phyloP scores from a whole-genome alignment of 2,113 vertebrate species.

The Podilymbus podiceps region DNA sequence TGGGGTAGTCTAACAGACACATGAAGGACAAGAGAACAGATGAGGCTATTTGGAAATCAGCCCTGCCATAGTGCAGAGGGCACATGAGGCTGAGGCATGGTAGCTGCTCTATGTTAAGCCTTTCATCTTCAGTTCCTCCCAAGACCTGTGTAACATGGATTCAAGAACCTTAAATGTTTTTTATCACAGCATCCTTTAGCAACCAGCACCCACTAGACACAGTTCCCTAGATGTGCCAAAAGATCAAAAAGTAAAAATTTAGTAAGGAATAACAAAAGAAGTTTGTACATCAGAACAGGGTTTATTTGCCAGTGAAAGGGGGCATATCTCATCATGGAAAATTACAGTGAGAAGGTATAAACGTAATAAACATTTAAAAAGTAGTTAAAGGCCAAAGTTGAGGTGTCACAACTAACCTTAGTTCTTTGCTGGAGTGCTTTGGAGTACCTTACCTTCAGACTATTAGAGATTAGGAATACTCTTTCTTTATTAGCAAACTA shows the following conservation, averaged over 20 bases:
- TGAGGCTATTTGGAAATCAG: background rate
- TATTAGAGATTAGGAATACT: background rate
- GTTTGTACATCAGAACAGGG: background rate
- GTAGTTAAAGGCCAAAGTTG: background rate
- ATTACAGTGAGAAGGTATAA: background rate
- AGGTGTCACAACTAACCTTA: background rate
- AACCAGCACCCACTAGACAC: background rate
- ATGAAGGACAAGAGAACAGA: background rate
- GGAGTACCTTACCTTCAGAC: background rate
- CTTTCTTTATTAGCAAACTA: background rate
- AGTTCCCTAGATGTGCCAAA: fast-evolving
- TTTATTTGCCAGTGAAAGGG: background rate
- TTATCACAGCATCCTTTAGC: background rate
- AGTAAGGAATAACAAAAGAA: background rate
- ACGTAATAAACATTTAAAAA: background rate
- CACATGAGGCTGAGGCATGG: background rate
- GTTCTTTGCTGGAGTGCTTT: background rate
- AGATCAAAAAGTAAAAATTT: background rate
- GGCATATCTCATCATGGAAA: background rate
- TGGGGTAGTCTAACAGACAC: background rate
- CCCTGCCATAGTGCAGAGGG: background rate
- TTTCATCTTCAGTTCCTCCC: background rate
- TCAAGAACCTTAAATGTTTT: background rate
- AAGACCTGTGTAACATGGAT: background rate
- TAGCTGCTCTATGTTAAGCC: background rate